Conservation (phyloP, 2,113 vertebrate genomes). For the Dasypus novemcinctus region DNA sequence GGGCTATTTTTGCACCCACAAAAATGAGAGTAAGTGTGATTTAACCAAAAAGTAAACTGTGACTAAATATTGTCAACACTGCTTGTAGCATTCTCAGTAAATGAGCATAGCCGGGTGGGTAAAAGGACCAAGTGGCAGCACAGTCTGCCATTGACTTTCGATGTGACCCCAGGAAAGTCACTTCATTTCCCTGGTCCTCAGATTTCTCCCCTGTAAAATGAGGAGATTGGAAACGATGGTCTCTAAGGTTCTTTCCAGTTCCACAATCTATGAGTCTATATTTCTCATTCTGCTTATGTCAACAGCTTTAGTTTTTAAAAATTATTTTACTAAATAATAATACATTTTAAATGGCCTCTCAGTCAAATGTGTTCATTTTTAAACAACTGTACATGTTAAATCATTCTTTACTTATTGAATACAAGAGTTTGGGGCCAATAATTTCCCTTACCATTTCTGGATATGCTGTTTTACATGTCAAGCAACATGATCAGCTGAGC, state of each 20-base stretch:
- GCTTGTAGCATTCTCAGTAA: not conserved
- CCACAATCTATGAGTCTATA: not conserved
- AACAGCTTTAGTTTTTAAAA: not conserved
- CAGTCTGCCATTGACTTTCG: conserved; percentile 44
- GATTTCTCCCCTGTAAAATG: conserved; percentile 58
- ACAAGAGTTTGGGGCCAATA: not conserved
- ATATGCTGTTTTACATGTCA: not conserved
- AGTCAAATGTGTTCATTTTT: not conserved
- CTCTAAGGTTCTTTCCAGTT: conserved; percentile 17
- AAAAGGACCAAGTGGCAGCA: not conserved
- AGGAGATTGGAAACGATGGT: not conserved
- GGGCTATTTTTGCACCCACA: not conserved
- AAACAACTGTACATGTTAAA: not conserved
- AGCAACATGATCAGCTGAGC: not conserved
- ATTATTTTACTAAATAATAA: not conserved
- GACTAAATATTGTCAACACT: not conserved
- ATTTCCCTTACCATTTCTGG: conserved; percentile 40
- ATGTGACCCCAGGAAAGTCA: conserved; percentile 58
- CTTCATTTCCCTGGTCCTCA: conserved; percentile 56
- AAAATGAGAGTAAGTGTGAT: conserved; percentile 1
- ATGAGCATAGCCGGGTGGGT: conserved; percentile 10
- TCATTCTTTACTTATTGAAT: not conserved
- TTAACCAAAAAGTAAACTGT: conserved; percentile 38
- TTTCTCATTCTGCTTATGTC: conserved; percentile 4
- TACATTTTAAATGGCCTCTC: conserved; percentile 10